Percentiles rank a stretch among this genome's conserved stretches.
phyloP scores from a whole-genome alignment of 2,797 vertebrate species.

The Acanthurus lineatus region DNA sequence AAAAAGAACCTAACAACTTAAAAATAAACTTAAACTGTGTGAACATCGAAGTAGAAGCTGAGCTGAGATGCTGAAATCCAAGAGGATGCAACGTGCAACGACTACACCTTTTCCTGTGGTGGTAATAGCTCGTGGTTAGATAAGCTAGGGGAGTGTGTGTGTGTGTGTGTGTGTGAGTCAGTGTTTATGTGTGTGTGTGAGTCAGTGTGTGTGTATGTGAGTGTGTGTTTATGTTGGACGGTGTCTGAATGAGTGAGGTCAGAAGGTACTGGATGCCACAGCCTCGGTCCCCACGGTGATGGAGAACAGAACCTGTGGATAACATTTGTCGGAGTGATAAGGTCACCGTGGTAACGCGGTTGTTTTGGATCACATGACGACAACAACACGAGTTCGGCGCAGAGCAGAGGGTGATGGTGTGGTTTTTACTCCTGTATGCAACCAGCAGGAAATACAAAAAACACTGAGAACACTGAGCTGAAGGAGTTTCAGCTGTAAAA shows the following conservation, averaged over 20 bases:
- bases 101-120: conserved; percentile 43
- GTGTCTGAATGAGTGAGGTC: conserved; percentile 45
- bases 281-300: conserved; percentile 39
- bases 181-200: background rate
- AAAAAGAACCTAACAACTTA: background rate
- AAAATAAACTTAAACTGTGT: background rate
- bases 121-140: conserved; percentile 2
- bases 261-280: conserved; percentile 39
- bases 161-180: background rate
- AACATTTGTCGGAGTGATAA: conserved; percentile 61
- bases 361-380: conserved; percentile 54
- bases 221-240: conserved; percentile 57
- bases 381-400: conserved; percentile 18
- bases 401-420: background rate
- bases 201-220: background rate
- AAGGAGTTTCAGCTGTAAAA: background rate
- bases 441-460: conserved; percentile 4
- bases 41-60: conserved; percentile 1
- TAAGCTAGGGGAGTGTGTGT: background rate
- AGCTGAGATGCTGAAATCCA: conserved; percentile 5
- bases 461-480: background rate
- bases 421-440: background rate
- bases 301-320: conserved; percentile 57
- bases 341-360: conserved; percentile 48
- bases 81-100: conserved; percentile 11